Conservation (phyloP, 2,113 vertebrate species). For the Eurystomus gularis region DNA sequence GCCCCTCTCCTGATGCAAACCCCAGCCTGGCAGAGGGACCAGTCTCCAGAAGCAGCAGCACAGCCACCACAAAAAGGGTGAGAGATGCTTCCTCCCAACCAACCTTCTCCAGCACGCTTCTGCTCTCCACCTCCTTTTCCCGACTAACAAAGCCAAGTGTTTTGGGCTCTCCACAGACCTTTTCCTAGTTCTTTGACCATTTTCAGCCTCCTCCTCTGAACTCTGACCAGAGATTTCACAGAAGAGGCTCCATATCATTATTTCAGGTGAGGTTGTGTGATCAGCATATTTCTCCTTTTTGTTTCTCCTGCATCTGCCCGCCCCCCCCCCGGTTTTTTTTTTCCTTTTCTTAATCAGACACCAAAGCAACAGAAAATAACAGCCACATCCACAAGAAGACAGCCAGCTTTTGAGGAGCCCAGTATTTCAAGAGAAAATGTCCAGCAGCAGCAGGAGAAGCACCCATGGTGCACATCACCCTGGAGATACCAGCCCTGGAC, state of each 20-base stretch:
- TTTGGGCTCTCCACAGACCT: accelerated
- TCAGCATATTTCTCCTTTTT: background rate
- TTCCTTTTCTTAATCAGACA: background rate
- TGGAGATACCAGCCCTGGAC: background rate
- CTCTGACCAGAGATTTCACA: background rate
- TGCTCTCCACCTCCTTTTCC: background rate
- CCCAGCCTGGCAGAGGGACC: accelerated
- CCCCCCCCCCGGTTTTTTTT: no score
- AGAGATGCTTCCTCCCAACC: no score
- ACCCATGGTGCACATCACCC: background rate
- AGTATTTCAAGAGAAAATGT: background rate
- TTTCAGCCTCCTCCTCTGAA: background rate
- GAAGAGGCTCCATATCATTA: background rate
- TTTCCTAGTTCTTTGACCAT: background rate
- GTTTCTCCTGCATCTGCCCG: background rate
- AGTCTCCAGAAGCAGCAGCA: background rate
- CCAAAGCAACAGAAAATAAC: background rate
- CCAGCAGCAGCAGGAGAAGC: background rate
- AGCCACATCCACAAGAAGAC: background rate
- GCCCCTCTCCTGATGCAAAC: background rate
- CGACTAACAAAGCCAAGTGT: background rate
- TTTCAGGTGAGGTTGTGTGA: background rate
- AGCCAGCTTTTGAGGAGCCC: background rate
- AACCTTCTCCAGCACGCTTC: background rate
- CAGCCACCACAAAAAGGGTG: no score